These are phyloP conservation scores for Pan paniscus DNA, from an alignment of 2,113 vertebrate species.

Conservation along the genomic window DNA sequence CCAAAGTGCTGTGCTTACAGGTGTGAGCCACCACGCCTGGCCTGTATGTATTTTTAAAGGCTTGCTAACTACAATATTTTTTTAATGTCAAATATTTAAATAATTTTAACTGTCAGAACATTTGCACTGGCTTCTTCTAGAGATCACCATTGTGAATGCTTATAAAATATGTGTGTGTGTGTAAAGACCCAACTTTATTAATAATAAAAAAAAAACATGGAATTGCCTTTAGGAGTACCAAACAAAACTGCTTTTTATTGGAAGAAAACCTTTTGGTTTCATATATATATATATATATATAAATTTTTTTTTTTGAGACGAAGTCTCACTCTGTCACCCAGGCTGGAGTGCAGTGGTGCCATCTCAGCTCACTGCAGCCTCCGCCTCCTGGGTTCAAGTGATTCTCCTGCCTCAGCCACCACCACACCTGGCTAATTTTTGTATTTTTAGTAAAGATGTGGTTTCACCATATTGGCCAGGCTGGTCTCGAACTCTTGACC, in stretches of 20 bases:
- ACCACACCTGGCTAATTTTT: too few relatives aligned
- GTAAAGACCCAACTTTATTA: background rate
- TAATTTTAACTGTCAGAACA: background rate
- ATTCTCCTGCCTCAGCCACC: too few relatives aligned
- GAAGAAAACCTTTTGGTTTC: background rate
- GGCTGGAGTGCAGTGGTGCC: too few relatives aligned
- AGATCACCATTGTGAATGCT: background rate
- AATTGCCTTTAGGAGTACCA: background rate
- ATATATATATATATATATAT: too few relatives aligned
- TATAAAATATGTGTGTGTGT: background rate
- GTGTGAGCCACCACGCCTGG: rapidly evolving
- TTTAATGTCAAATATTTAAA: background rate
- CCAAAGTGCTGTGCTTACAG: too few relatives aligned
- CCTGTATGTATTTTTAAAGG: background rate
- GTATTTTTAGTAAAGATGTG: too few relatives aligned
- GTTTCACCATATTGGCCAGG: too few relatives aligned
- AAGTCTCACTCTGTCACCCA: too few relatives aligned
- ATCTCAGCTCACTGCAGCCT: too few relatives aligned
- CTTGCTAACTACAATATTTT: background rate
- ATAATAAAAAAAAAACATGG: background rate
- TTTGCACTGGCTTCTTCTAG: background rate
- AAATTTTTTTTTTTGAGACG: too few relatives aligned
- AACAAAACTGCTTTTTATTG: background rate
- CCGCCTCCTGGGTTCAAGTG: too few relatives aligned
- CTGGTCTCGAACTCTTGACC: too few relatives aligned